Percentiles rank a stretch among this genome's conserved stretches.
Conservation (phyloP, 2,888 invertebrate genomes). For the Trissoscelio sp. region DNA sequence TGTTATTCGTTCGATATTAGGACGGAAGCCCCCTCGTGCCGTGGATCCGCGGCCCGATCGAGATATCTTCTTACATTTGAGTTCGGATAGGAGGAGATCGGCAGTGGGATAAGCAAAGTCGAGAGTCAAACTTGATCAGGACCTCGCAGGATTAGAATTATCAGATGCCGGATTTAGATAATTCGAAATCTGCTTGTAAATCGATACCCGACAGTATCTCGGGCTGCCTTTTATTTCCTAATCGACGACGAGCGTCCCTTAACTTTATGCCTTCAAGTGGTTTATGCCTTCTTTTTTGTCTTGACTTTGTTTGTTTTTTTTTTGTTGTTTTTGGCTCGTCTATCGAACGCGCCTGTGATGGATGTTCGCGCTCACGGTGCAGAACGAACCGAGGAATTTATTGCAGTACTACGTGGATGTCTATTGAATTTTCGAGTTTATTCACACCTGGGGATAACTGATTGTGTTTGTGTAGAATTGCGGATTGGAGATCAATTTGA, state of each 20-base stretch:
- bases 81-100: constrained; percentile 67
- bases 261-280: constrained; percentile 41
- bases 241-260: constrained; percentile 49
- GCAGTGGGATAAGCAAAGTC: constrained; percentile 69
- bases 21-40: constrained; percentile 66
- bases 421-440: constrained; percentile 58
- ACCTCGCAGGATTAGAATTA: constrained; percentile 74
- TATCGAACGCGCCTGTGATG: constrained; percentile 55
- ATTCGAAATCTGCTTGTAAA: constrained; percentile 72
- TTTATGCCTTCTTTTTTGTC: constrained; percentile 10
- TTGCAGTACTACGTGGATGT: constrained; percentile 46
- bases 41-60: constrained; percentile 47
- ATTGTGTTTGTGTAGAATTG: neutral
- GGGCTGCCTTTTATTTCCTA: constrained; percentile 56
- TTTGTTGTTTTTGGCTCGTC: constrained; percentile 56
- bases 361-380: constrained; percentile 53
- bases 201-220: constrained; percentile 70
- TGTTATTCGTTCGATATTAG: constrained; percentile 81
- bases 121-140: constrained; percentile 67
- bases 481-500: constrained; percentile 9
- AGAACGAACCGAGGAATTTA: constrained; percentile 56
- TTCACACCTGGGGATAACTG: constrained; percentile 50
- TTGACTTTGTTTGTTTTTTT: constrained; percentile 19
- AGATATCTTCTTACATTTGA: constrained; percentile 37
- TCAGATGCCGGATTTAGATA: constrained; percentile 82